phyloP scores from a whole-genome alignment of 1,140 invertebrate species.

The Drosophila nannoptera region DNA sequence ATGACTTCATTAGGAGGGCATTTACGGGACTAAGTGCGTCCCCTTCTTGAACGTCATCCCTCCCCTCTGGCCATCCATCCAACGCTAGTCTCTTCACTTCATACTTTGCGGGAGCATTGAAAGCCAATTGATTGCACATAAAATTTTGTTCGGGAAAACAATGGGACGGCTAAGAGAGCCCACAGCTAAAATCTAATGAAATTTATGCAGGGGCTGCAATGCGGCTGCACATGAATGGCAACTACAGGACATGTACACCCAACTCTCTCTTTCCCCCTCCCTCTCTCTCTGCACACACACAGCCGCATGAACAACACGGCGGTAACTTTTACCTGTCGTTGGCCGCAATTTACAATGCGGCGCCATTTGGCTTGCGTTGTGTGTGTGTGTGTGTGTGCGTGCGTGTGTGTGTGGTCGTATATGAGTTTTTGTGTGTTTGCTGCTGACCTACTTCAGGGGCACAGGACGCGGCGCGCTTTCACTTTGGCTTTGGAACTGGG shows the following conservation, averaged over 20 bases:
- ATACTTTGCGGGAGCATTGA: constrained; percentile 34
- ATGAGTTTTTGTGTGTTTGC: constrained; percentile 31
- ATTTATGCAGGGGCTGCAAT: constrained; percentile 74
- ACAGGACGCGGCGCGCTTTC: constrained; percentile 26
- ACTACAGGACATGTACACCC: constrained; percentile 43
- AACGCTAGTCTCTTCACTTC: not conserved
- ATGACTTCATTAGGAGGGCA: constrained; percentile 70
- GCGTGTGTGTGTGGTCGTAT: constrained; percentile 21
- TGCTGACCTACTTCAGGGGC: constrained; percentile 56
- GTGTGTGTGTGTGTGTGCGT: constrained; percentile 31
- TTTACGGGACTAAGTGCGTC: constrained; percentile 59
- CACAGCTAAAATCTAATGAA: constrained; percentile 72
- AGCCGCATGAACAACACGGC: constrained; percentile 23
- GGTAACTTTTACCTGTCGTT: constrained; percentile 64
- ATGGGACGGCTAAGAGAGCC: constrained; percentile 33
- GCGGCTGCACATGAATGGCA: constrained; percentile 65
- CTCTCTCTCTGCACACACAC: not conserved
- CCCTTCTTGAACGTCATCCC: constrained; percentile 10
- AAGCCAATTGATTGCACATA: constrained; percentile 72
- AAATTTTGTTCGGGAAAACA: constrained; percentile 38
- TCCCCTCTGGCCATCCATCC: not conserved
- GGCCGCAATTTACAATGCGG: constrained; percentile 45
- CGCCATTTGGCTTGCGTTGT: constrained; percentile 21
- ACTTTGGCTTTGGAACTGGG: constrained; percentile 31
- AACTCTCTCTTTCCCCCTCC: not conserved